Evolutionary conservation across 2,113 vertebrate genomes (phyloP), one percentile per base, ranked within the genome.

Genomic region (Gambusia affinis): DNA sequence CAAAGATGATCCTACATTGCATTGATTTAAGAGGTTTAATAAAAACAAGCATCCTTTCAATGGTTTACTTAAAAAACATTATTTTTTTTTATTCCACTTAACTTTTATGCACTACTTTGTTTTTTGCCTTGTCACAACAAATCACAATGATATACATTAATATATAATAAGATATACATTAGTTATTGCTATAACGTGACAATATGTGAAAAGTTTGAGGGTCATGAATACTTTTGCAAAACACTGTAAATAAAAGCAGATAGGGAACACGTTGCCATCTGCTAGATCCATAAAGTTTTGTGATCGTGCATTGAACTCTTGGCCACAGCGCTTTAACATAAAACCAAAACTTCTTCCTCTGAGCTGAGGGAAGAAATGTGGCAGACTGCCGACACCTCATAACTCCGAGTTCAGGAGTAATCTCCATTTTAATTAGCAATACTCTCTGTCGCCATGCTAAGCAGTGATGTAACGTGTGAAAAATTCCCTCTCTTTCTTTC

Each of bases 401-500:
- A 90, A 87, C 84, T 89, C 75, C 73, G 69, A 76, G 82, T 90
- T 83, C 75, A 80, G 74, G 51, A 77, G 64, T 91, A 85, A 92
- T 90, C 90, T 92, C 84, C 73, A 10, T 77, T 89, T 84, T 82
- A 91, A 94, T 92, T 85, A 89, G 73, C 28, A 37, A 78, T 89
- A 24, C 70, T 84, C 78, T 87, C 82, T 70, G 72, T 88, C 88
- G 67, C 79, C 60, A 37, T 70, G 83, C 82, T 66, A 22, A 27
- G 73, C 79, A 24, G 78, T 93, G 91, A 92, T 92, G 90, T 92
- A 80, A 93, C 78, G 44, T 76, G 79, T 82, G 88, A 91, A 92
- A 82, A 85, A 92, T 92, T 74, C 76, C 71, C 51, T 70, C 54
- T 64, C 39, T 42, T 14, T 19, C 44, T 47, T 42, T 72, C 54